Conservation (phyloP, 2,797 vertebrate genomes). For the Philypnodon macrostomus region DNA sequence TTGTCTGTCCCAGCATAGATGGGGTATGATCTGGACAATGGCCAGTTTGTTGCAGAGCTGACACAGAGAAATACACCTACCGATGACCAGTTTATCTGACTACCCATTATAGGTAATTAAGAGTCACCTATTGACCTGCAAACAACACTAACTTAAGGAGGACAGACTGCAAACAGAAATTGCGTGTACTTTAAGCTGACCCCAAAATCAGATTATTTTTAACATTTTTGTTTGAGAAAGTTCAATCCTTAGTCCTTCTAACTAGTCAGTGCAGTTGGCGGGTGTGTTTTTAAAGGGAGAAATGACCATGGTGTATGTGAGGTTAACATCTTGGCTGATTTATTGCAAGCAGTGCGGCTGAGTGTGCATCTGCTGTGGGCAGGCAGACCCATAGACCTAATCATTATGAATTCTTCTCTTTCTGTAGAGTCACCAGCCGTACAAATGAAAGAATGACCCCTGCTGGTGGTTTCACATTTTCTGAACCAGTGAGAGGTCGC, state of each 20-base stretch:
- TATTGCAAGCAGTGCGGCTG: slow-evolving; percentile 24
- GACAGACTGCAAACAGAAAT: no score
- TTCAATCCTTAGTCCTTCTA: slow-evolving; percentile 23
- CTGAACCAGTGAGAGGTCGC: slow-evolving; percentile 29
- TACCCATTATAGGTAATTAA: no score
- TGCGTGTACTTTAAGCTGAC: no score
- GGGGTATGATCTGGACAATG: no score
- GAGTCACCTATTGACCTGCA: no score
- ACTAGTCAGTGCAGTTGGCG: slow-evolving; percentile 21
- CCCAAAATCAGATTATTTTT: no score
- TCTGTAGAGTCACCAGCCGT: slow-evolving; percentile 16
- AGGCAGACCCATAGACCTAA: slow-evolving; percentile 11
- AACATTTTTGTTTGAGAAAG: slow-evolving; percentile 17
- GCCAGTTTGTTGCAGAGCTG: no score
- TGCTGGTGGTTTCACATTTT: slow-evolving; percentile 47
- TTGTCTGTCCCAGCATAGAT: no score
- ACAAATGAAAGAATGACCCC: slow-evolving; percentile 59
- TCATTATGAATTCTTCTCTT: slow-evolving; percentile 20
- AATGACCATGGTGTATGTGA: slow-evolving; percentile 45
- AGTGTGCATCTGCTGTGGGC: slow-evolving; percentile 32
- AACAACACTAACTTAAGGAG: no score
- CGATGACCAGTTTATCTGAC: no score
- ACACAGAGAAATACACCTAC: no score
- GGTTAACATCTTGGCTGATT: slow-evolving; percentile 37
- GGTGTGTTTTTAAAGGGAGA: slow-evolving; percentile 22